These are phyloP conservation scores for Craterocephalus amniculus DNA, from an alignment of 2,797 vertebrate species.

Conservation along the genomic window DNA sequence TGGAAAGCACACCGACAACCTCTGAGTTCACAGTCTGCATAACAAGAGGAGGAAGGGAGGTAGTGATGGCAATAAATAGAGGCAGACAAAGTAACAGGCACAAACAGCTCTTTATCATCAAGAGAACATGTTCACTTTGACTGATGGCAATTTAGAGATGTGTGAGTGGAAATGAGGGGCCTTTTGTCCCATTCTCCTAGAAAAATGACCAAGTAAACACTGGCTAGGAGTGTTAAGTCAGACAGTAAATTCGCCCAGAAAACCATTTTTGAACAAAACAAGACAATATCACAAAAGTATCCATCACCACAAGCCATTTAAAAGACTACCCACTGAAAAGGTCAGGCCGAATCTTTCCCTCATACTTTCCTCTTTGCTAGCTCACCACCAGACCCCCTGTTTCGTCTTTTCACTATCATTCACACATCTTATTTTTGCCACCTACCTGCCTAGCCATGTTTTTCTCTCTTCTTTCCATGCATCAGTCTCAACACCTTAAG, in stretches of 20 bases:
- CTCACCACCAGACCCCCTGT: constrained; percentile 1
- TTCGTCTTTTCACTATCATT: constrained; percentile 12
- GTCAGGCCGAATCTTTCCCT: constrained; percentile 24
- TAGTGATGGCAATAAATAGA: constrained; percentile 35
- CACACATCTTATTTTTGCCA: neutral
- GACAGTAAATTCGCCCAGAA: constrained; percentile 40
- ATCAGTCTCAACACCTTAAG: constrained; percentile 4
- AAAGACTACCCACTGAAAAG: constrained; percentile 41
- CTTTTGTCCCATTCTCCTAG: constrained; percentile 48
- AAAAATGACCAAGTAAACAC: constrained; percentile 49
- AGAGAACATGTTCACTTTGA: constrained; percentile 55
- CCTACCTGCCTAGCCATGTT: neutral
- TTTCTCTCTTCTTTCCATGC: constrained; percentile 12
- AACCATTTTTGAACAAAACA: constrained; percentile 50
- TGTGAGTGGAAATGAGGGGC: constrained; percentile 51
- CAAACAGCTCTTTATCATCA: constrained; percentile 51
- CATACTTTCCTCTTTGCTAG: constrained; percentile 11
- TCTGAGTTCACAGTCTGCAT: constrained; percentile 51
- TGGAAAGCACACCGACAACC: constrained; percentile 57
- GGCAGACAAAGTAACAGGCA: constrained; percentile 20
- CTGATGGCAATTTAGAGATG: constrained; percentile 58
- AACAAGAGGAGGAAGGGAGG: constrained; percentile 39
- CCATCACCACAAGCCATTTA: constrained; percentile 46
- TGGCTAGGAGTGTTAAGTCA: constrained; percentile 36
- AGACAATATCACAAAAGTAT: constrained; percentile 60